These are phyloP conservation scores for Phylloscopus collybita DNA, from an alignment of 2,797 vertebrate genomes.

Conservation along the genomic window DNA sequence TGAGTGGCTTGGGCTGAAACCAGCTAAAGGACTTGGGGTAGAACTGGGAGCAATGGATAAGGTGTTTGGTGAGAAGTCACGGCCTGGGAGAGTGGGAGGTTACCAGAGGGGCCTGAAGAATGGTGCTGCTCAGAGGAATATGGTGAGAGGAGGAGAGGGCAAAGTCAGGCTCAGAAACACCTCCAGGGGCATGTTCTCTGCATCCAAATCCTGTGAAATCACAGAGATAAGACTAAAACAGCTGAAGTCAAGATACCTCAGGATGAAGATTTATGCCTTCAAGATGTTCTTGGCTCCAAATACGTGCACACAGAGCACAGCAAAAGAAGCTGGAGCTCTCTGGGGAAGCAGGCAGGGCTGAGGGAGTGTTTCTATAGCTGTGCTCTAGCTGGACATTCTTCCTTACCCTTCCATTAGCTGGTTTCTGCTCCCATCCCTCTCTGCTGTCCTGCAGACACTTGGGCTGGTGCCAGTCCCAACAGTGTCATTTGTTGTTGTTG, in stretches of 20 bases:
- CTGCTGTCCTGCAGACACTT: neutral
- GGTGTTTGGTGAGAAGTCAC: neutral
- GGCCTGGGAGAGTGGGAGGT: neutral
- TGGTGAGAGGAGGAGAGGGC: neutral
- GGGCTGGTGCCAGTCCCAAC: neutral
- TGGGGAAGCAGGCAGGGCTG: neutral
- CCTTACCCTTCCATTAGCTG: neutral
- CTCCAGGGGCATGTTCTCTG: neutral
- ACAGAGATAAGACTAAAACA: neutral
- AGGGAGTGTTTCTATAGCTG: neutral
- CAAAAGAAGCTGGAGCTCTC: neutral
- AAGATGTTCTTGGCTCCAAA: neutral
- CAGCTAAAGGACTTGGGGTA: neutral
- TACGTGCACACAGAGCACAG: fast-evolving
- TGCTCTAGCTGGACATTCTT: neutral
- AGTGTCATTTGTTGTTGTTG: slow-evolving; percentile 36
- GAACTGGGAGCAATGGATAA: neutral
- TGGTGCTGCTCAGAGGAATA: neutral
- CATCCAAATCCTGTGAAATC: neutral
- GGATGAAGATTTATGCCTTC: neutral
- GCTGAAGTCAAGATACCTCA: neutral
- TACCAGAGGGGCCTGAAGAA: neutral
- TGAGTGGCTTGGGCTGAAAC: neutral
- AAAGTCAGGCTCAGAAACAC: neutral
- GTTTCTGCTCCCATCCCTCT: neutral